Conservation (phyloP, 2,113 vertebrate species). For the Pluvianellus socialis region DNA sequence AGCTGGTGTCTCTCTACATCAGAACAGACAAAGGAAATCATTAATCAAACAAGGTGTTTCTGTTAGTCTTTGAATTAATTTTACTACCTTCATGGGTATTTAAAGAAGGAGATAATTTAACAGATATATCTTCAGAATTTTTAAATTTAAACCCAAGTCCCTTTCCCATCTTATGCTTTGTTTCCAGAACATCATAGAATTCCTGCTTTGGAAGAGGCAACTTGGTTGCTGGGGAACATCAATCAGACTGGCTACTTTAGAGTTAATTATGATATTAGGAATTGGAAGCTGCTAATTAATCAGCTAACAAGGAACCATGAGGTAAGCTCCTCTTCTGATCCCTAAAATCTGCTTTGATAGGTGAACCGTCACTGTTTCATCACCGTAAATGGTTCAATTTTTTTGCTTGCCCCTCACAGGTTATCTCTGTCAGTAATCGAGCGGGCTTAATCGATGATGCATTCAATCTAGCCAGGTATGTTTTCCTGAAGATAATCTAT, state of each 20-base stretch:
- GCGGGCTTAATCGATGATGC: constrained; percentile 94
- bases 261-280: constrained; percentile 96
- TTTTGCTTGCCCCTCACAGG: constrained; percentile 73
- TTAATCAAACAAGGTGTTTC: not conserved
- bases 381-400: constrained; percentile 54
- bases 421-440: constrained; percentile 94
- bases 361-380: constrained; percentile 36
- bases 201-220: constrained; percentile 80
- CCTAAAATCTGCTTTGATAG: constrained; percentile 26
- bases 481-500: constrained; percentile 61
- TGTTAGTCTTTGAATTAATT: not conserved
- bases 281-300: constrained; percentile 93
- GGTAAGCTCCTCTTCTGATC: constrained; percentile 73
- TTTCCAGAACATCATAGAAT: constrained; percentile 87
- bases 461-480: constrained; percentile 96
- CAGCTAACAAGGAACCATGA: constrained; percentile 89
- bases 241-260: constrained; percentile 98
- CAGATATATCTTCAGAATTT: not conserved
- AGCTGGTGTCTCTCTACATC: not conserved
- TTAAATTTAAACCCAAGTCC: not conserved
- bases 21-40: not conserved
- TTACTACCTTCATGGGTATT: not conserved
- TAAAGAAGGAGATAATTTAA: not conserved
- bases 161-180: not conserved
- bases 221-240: constrained; percentile 94